Percentiles rank a stretch among this genome's conserved stretches.
Conservation (phyloP, 2,113 vertebrate genomes). For the Passer domesticus region DNA sequence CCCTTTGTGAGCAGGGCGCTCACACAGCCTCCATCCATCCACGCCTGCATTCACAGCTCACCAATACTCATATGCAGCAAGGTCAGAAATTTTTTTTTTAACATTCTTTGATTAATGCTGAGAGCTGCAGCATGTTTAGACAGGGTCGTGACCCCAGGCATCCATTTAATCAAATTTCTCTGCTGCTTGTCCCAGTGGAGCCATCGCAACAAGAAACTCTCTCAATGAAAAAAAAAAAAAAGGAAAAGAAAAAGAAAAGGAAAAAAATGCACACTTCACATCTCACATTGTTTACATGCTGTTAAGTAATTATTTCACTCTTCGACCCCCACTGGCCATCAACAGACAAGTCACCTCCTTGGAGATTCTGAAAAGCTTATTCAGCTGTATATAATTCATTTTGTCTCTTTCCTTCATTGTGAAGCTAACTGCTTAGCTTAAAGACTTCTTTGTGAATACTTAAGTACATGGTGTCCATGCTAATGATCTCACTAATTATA, state of each 20-base stretch:
- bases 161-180: constrained; percentile 93
- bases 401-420: constrained; percentile 47
- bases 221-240: constrained; percentile 70
- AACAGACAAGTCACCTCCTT: constrained; percentile 80
- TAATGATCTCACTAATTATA: constrained; percentile 83
- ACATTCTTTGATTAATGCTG: constrained; percentile 87
- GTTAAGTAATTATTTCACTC: constrained; percentile 88
- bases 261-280: constrained; percentile 72
- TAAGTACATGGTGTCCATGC: constrained; percentile 67
- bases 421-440: constrained; percentile 75
- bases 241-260: background rate
- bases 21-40: constrained; percentile 16
- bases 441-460: constrained; percentile 78
- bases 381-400: constrained; percentile 77
- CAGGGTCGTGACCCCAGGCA: constrained; percentile 84
- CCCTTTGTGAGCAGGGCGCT: constrained; percentile 26
- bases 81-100: constrained; percentile 79
- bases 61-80: constrained; percentile 70
- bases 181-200: constrained; percentile 82
- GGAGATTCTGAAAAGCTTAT: constrained; percentile 81
- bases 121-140: constrained; percentile 85
- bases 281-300: constrained; percentile 83
- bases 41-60: constrained; percentile 59
- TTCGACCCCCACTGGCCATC: constrained; percentile 74
- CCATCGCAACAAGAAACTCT: constrained; percentile 78